These are phyloP conservation scores for Otolemur garnettii DNA, from an alignment of 2,113 vertebrate species.

Conservation along the genomic window DNA sequence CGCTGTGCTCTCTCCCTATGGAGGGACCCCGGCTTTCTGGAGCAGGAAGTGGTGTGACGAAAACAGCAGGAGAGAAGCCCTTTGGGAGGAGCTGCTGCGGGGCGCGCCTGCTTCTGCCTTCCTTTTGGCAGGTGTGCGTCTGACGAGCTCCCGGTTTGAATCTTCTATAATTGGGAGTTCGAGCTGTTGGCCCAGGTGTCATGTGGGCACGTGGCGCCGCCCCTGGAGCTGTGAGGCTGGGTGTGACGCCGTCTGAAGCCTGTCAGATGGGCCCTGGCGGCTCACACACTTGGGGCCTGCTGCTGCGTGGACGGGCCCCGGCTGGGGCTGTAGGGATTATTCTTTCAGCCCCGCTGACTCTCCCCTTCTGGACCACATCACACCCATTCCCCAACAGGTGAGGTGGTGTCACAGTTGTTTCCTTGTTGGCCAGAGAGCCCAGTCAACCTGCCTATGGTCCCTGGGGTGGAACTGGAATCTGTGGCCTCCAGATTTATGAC, in stretches of 20 bases:
- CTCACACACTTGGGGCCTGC: fast-evolving
- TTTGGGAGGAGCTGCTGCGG: no score
- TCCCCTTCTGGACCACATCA: background rate
- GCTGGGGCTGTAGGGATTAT: no score
- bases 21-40: background rate
- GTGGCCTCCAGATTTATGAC: background rate
- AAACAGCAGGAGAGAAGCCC: background rate
- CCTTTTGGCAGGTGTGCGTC: background rate
- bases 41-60: background rate
- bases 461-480: background rate
- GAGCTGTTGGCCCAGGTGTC: background rate
- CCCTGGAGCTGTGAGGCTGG: background rate
- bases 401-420: background rate
- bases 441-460: no score
- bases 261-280: fast-evolving
- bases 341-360: fast-evolving
- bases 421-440: no score
- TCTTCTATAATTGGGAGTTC: background rate
- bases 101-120: fast-evolving
- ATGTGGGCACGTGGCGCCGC: fast-evolving
- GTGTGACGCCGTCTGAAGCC: fast-evolving
- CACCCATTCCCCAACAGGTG: background rate
- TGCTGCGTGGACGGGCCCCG: background rate
- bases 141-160: background rate
- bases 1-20: background rate